Percentiles rank a stretch among this genome's conserved stretches.
These are phyloP conservation scores for Phrynocephalus guinanensis DNA, from an alignment of 2,797 vertebrate species.

Conservation along the genomic window DNA sequence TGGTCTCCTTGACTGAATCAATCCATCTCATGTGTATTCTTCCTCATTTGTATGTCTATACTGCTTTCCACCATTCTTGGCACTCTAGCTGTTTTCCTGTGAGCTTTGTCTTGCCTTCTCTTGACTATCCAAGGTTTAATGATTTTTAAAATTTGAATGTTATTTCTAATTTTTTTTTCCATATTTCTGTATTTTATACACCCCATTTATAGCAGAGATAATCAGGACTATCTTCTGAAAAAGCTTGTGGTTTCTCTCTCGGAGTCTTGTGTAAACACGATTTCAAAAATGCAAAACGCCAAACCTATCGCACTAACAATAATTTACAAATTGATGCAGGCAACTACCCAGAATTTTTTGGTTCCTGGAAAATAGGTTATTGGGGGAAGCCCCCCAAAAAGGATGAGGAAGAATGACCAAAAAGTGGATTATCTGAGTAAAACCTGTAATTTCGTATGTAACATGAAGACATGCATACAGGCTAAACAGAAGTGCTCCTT, in stretches of 20 bases:
- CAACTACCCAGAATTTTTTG: not conserved
- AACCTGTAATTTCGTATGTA: not conserved
- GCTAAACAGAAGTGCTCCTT: not conserved
- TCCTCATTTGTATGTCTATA: too few species aligned
- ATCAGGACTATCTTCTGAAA: not conserved
- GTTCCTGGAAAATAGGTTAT: not conserved
- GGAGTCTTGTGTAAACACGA: not conserved
- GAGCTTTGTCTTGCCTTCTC: too few species aligned
- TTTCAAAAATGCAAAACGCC: not conserved
- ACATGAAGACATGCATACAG: not conserved
- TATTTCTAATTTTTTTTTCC: not conserved
- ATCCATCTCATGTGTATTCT: too few species aligned
- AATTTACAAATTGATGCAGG: not conserved
- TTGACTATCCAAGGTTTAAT: too few species aligned
- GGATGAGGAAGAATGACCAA: not conserved
- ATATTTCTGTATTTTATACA: not conserved
- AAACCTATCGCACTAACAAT: not conserved
- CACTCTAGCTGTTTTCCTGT: too few species aligned
- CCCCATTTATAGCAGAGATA: not conserved
- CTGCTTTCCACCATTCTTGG: too few species aligned
- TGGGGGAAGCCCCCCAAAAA: not conserved
- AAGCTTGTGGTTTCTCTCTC: not conserved
- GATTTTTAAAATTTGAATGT: not conserved
- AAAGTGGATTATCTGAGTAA: not conserved
- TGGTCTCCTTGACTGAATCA: too few species aligned